Evolutionary conservation across 2,113 vertebrate species (phyloP).

Genomic region (Alectura lathami): DNA sequence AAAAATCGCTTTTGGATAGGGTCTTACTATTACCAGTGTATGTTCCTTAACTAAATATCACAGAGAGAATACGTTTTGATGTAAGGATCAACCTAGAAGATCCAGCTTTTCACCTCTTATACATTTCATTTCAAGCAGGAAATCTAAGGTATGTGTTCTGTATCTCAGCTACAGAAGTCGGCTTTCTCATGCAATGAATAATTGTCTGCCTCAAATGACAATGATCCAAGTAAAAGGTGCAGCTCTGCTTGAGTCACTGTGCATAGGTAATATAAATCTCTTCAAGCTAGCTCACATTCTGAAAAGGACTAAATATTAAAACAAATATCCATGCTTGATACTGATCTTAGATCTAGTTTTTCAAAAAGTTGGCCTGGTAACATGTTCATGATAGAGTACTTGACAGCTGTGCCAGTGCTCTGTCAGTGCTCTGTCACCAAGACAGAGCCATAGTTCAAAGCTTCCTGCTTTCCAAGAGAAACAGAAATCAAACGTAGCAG

Average conservation of each 20-base stretch:
- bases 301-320: slow-evolving; percentile 30
- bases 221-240: background rate
- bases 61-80: background rate
- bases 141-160: background rate
- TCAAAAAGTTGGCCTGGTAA: background rate
- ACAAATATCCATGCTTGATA: background rate
- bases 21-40: background rate
- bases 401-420: background rate
- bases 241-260: background rate
- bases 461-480: background rate
- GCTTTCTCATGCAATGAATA: background rate
- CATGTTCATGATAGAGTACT: background rate
- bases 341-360: background rate
- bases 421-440: slow-evolving; percentile 4
- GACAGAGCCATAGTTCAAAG: background rate
- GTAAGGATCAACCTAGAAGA: background rate
- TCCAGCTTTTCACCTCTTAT: background rate
- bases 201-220: background rate
- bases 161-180: background rate
- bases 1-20: background rate
- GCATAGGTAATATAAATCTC: background rate
- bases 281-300: background rate
- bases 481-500: background rate
- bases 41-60: background rate
- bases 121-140: background rate